These are phyloP conservation scores for Charadrius vociferus DNA, from an alignment of 2,113 vertebrate species.

Conservation along the genomic window DNA sequence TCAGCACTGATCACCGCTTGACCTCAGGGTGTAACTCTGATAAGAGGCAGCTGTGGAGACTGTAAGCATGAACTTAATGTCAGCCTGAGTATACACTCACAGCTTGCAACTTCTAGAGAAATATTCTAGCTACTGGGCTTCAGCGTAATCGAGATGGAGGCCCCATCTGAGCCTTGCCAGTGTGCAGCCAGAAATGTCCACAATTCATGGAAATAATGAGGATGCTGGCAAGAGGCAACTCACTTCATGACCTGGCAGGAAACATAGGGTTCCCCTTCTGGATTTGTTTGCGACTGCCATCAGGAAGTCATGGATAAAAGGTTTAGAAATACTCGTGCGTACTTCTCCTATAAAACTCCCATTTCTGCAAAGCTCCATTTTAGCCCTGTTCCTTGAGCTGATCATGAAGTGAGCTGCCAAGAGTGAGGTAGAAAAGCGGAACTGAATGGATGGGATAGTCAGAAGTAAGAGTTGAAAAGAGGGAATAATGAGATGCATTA, in stretches of 20 bases:
- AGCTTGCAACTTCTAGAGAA: background rate
- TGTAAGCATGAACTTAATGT: background rate
- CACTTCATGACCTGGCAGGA: background rate
- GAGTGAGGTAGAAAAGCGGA: background rate
- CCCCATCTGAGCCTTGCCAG: background rate
- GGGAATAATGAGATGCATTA: background rate
- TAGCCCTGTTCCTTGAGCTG: background rate
- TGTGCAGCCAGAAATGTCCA: background rate
- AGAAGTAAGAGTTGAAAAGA: background rate
- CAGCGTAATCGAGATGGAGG: background rate
- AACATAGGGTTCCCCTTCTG: background rate
- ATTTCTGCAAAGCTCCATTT: background rate
- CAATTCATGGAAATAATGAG: fast-evolving
- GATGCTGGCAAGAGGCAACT: background rate
- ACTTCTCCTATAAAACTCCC: background rate
- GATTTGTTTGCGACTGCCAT: background rate
- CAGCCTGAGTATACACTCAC: background rate
- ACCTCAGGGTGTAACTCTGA: background rate
- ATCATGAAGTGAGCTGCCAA: background rate
- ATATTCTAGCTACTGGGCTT: background rate
- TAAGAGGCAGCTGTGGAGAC: background rate
- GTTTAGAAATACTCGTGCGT: background rate
- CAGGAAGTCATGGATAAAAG: background rate
- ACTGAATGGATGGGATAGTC: background rate
- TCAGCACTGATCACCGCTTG: background rate